These are phyloP conservation scores for Stegastes partitus DNA, from an alignment of 2,113 vertebrate genomes.

Conservation along the genomic window DNA sequence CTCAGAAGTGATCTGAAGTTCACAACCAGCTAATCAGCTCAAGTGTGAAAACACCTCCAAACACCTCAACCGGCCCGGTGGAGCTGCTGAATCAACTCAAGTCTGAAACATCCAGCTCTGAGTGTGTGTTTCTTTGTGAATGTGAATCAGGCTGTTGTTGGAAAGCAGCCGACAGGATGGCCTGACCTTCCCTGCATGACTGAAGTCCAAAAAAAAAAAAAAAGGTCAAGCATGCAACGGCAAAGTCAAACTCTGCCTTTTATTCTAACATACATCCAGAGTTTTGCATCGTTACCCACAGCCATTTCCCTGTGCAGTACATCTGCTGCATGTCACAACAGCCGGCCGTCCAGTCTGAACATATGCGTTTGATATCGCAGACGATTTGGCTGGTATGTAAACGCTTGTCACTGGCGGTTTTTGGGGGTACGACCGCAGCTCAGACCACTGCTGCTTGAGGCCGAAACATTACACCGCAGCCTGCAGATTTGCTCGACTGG, in stretches of 20 bases:
- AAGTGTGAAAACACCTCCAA: constrained; percentile 35
- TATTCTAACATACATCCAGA: constrained; percentile 15
- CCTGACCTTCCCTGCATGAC: not conserved
- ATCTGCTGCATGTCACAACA: constrained; percentile 59
- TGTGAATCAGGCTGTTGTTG: constrained; percentile 1
- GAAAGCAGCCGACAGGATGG: not conserved
- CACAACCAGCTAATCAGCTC: constrained; percentile 15
- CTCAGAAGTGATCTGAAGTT: constrained; percentile 6
- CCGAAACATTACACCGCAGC: constrained; percentile 37
- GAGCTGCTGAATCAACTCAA: constrained; percentile 24
- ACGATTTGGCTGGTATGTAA: constrained; percentile 54
- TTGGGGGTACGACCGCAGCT: not conserved
- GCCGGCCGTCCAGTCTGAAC: constrained; percentile 18
- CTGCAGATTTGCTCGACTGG: constrained; percentile 1
- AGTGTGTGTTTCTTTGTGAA: constrained; percentile 5
- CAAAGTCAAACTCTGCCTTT: constrained; percentile 13
- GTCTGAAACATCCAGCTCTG: not conserved
- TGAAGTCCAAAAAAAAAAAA: not conserved
- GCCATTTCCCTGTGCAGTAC: constrained; percentile 23
- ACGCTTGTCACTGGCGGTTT: constrained; percentile 54
- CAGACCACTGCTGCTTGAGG: constrained; percentile 31
- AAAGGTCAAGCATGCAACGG: not conserved
- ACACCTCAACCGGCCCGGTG: not conserved
- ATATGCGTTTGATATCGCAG: constrained; percentile 41
- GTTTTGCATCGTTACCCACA: constrained; percentile 4